phyloP scores from a whole-genome alignment of 2,113 vertebrate genomes.

The Sylvia atricapilla region DNA sequence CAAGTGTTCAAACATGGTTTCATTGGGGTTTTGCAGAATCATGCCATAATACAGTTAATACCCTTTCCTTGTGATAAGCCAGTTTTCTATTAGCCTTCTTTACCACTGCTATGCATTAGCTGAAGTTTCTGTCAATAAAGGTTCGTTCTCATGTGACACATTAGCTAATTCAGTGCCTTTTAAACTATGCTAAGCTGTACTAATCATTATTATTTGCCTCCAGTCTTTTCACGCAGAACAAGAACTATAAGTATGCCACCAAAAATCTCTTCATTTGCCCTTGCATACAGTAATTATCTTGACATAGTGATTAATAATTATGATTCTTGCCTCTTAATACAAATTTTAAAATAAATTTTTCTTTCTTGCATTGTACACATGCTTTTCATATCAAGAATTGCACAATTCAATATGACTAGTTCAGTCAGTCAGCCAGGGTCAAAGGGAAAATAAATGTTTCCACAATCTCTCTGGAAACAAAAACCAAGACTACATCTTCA shows the following conservation, averaged over 20 bases:
- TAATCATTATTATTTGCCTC: conserved; percentile 52
- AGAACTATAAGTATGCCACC: background rate
- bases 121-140: background rate
- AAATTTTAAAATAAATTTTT: background rate
- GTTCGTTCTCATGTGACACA: background rate
- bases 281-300: conserved; percentile 3
- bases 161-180: conserved; percentile 35
- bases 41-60: background rate
- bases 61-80: background rate
- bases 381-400: background rate
- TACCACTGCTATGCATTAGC: background rate
- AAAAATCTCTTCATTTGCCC: conserved; percentile 20
- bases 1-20: background rate
- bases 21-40: background rate
- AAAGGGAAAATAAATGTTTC: conserved; percentile 22
- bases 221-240: background rate
- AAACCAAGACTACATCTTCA: conserved; percentile 3
- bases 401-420: background rate
- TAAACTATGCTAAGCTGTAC: conserved; percentile 14
- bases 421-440: background rate
- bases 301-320: conserved; percentile 2
- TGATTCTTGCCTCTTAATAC: background rate
- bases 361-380: background rate
- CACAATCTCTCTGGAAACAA: background rate
- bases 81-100: conserved; percentile 37